Percentiles rank a stretch among this genome's conserved stretches.
phyloP scores from a whole-genome alignment of 2,113 vertebrate species.

The Noturus placidus region DNA sequence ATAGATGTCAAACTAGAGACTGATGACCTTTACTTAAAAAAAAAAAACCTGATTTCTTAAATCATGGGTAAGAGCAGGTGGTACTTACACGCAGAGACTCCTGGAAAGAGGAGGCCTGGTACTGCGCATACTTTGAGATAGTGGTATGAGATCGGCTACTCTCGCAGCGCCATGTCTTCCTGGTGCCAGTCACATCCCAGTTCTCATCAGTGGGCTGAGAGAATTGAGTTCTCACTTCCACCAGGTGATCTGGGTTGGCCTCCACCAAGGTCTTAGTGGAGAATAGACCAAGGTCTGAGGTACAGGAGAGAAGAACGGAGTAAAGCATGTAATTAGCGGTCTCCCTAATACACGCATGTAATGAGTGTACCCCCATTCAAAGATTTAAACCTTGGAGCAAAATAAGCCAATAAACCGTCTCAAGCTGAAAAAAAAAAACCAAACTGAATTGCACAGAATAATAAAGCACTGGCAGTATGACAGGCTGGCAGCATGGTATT shows the following conservation, averaged over 20 bases:
- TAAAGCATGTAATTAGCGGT: background rate
- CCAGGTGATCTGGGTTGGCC: slow-evolving; percentile 95
- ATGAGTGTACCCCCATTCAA: background rate
- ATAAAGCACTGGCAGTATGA: slow-evolving; percentile 19
- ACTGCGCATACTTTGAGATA: slow-evolving; percentile 97
- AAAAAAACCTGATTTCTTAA: background rate
- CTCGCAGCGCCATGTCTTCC: slow-evolving; percentile 97
- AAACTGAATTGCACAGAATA: background rate
- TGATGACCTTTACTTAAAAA: background rate
- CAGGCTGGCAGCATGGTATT: slow-evolving; percentile 10
- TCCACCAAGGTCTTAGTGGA: slow-evolving; percentile 98
- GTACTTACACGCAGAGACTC: slow-evolving; percentile 91
- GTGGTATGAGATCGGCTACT: slow-evolving; percentile 96
- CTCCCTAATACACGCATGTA: background rate
- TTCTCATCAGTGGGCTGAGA: slow-evolving; percentile 95
- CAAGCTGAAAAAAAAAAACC: background rate
- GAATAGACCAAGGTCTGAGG: slow-evolving; percentile 91
- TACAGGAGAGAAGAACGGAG: background rate
- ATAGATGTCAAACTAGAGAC: background rate
- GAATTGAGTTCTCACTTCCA: slow-evolving; percentile 95
- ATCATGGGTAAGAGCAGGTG: background rate
- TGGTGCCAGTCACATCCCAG: slow-evolving; percentile 92
- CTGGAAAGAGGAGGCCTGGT: slow-evolving; percentile 98
- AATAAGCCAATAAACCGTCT: background rate
- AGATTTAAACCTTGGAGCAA: background rate